Conservation (phyloP, 1,140 invertebrate genomes). For the Drepana arcuata region DNA sequence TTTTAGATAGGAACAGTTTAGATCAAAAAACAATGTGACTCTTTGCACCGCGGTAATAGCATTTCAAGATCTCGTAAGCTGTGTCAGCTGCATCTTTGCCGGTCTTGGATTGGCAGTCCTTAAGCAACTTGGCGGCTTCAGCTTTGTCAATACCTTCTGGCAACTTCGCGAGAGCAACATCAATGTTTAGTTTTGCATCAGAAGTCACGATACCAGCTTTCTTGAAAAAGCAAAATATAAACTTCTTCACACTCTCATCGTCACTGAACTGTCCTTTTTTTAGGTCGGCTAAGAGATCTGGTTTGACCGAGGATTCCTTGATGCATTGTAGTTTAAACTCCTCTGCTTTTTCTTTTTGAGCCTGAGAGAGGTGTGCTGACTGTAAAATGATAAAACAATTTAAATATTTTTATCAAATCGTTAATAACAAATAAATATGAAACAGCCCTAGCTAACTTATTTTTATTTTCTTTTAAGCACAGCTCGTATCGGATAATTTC, state of each 20-base stretch:
- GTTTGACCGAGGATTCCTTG: constrained; percentile 42
- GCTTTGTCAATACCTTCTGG: constrained; percentile 41
- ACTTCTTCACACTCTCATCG: constrained; percentile 54
- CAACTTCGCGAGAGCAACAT: constrained; percentile 48
- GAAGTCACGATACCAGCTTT: constrained; percentile 47
- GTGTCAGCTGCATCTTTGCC: constrained; percentile 60
- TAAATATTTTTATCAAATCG: too few species aligned
- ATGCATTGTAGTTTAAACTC: constrained; percentile 39
- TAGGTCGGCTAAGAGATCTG: constrained; percentile 41
- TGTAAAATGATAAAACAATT: constrained; percentile 16
- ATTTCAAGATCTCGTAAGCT: constrained; percentile 65
- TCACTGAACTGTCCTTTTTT: constrained; percentile 50
- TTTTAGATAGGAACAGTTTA: too few species aligned
- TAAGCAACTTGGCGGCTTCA: constrained; percentile 38
- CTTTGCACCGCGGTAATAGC: constrained; percentile 57
- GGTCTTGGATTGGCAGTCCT: constrained; percentile 50
- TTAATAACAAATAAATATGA: too few species aligned
- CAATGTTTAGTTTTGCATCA: constrained; percentile 49
- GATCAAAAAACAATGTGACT: too few species aligned
- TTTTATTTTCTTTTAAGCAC: too few species aligned
- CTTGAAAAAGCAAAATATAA: constrained; percentile 56
- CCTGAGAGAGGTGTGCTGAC: constrained; percentile 35
- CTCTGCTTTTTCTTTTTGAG: constrained; percentile 47
- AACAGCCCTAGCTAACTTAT: too few species aligned
- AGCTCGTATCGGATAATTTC: too few species aligned